Base-by-base conservation (phyloP, 2,113 vertebrate genomes). In the Pholis gunnellus region DNA sequence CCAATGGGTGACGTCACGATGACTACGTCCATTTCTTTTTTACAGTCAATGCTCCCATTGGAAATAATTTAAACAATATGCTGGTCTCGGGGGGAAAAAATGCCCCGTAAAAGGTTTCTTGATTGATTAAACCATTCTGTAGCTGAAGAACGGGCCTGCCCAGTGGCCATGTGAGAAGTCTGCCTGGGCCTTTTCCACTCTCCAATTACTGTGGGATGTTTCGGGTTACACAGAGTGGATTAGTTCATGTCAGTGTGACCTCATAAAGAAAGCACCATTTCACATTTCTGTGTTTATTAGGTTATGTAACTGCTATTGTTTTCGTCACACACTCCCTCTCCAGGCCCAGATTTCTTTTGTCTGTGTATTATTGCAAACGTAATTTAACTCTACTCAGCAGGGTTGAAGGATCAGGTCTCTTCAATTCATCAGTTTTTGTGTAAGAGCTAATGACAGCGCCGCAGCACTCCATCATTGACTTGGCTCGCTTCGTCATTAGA, bases 191-290 rank as follows among this genome's bases (percentile, higher is more conserved):
- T 80, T 81, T 75, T 84, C 48, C 42, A 69, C 69, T 52, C 34
- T 74, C n/a, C 3, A 46, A 72, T 87, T 67, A 83, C 50, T 64
- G 63, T 67, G 48, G 50, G 78, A 59, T 78, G 84, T 80, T 89
- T 90, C 79, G 74, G 61, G 78, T 89, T 90, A 77, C 72, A 15
- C 27, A 34, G 50, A 72, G 72, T 22, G 25, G 77, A 92, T 91
- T 88, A 85, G 70, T 74, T 82, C 22, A 68, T 64, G 87, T 89
- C 89, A 87, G 73, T 22, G 79, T 93, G 91, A 93, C 67, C 90
- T 93, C 85, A 89, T 88, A 88, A 85, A 84, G 77, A 91, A 88
- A 92, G 87, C 89, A 87, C 48, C 56, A 79, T 86, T 88, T 88
- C 70, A 81, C 71, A 85, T 87, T 65, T 82, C 72, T 77, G 56